Base-by-base conservation (phyloP, 2,888 invertebrate genomes). In the Philereme vetulata region DNA sequence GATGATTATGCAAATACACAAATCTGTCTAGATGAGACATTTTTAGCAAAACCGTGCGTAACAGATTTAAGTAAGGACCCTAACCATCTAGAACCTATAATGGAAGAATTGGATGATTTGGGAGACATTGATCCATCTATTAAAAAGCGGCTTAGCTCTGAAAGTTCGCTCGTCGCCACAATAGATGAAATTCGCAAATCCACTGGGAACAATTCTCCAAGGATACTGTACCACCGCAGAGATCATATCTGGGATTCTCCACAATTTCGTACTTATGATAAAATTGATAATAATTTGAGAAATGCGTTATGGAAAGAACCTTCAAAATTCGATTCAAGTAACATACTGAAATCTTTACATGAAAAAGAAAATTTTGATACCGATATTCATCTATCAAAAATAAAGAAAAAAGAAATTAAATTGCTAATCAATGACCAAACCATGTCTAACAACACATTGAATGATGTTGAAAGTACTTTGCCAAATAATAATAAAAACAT, bases 181-280 rank as follows among this genome's bases (percentile, higher is more conserved):
- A 94, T 94, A 62, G 94, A 94, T 74, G 94, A 94, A 84, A 94
- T 94, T 44, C 85, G 94, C 46, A 93, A 93, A 71, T 92, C 91
- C 44, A 93, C 93, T 4, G 89, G 88, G 0, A 92, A 93, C 11
- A 93, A 93, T 75, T 94, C 93, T 4, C 94, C 93, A 4, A 87
- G 93, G 72, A 93, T 93, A 73, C 80, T 93, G 58, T 94, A 93
- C 74, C 93, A 93, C 56, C 86, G 93, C 64, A 86, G 93, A 48
- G 93, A 93, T 64, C 84, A 88, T 55, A 81, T 90, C 42, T 93
- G 93, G 92, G 86, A 90, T 68, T 84, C 90, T 3, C 89, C 90
- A 42, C 83, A 86, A 61, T 84, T 84, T 65, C 77, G 84, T 62
- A 70, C 81, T 38, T 71, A 86, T 35, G 75, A 75, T 7, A 86